A percentile compares a stretch with the other conserved stretches of the same genome.
These are phyloP conservation scores for Chiloscyllium plagiosum DNA, from an alignment of 2,113 vertebrate genomes.

Conservation along the genomic window DNA sequence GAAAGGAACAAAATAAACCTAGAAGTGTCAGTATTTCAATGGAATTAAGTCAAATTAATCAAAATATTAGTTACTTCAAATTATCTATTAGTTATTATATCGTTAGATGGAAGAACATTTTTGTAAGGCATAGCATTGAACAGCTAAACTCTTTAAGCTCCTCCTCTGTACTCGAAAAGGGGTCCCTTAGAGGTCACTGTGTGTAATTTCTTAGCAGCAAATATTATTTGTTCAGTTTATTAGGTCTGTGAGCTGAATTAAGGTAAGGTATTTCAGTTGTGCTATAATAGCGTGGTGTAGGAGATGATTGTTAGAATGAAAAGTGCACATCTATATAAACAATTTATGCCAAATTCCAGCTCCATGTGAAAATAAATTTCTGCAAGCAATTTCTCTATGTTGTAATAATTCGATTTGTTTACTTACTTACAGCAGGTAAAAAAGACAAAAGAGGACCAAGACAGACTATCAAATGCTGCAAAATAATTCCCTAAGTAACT, in stretches of 20 bases:
- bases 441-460: background rate
- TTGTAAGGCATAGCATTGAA: slow-evolving; percentile 23
- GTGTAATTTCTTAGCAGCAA: background rate
- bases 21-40: background rate
- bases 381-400: background rate
- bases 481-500: background rate
- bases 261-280: background rate
- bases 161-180: background rate
- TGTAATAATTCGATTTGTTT: background rate
- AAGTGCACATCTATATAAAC: background rate
- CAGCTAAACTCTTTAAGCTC: slow-evolving; percentile 4
- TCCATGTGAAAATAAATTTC: background rate
- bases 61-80: background rate
- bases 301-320: background rate
- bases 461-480: slow-evolving; percentile 5
- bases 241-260: background rate
- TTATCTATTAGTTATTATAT: background rate
- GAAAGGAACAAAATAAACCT: background rate
- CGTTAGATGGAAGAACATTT: background rate
- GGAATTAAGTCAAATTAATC: background rate
- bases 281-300: background rate
- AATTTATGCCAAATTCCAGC: background rate
- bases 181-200: slow-evolving; percentile 20
- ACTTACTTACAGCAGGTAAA: background rate
- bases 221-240: background rate